Percentiles rank a stretch among this genome's conserved stretches.
Conservation (phyloP, 2,888 invertebrate genomes). For the Scotopteryx bipunctaria region DNA sequence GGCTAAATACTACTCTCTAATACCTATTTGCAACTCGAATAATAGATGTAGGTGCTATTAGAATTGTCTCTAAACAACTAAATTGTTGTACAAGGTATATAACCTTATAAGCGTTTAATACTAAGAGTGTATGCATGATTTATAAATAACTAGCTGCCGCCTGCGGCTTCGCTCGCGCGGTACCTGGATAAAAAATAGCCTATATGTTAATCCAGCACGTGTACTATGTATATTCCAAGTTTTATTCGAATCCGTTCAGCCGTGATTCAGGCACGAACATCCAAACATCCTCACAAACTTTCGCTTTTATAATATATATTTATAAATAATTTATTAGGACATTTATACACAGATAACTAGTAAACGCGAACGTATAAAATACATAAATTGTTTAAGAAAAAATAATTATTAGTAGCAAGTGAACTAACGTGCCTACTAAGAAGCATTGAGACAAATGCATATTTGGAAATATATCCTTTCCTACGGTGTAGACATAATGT, state of each 20-base stretch:
- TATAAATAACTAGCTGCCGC: no score
- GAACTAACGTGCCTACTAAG: constrained; percentile 57
- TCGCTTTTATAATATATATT: no score
- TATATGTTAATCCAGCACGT: no score
- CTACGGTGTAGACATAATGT: constrained; percentile 48
- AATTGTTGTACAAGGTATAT: constrained; percentile 72
- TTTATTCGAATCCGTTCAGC: no score
- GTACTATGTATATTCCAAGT: no score
- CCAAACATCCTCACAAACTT: no score
- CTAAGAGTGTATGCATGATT: constrained; percentile 83
- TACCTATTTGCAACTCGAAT: constrained; percentile 78
- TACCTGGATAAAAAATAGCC: no score
- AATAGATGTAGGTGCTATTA: constrained; percentile 75
- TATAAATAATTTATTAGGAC: constrained; percentile 79
- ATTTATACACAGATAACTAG: constrained; percentile 73
- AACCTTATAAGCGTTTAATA: constrained; percentile 75
- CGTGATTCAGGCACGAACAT: no score
- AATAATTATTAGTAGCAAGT: constrained; percentile 53
- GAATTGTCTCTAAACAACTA: constrained; percentile 77
- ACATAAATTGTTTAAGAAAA: constrained; percentile 54
- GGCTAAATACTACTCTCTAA: constrained; percentile 76
- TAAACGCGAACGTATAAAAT: constrained; percentile 63
- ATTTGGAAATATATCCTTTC: constrained; percentile 60
- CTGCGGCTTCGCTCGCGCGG: no score
- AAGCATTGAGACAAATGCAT: constrained; percentile 73